Evolutionary conservation across 2,113 vertebrate species (phyloP).

Genomic region (Plecotus auritus): DNA sequence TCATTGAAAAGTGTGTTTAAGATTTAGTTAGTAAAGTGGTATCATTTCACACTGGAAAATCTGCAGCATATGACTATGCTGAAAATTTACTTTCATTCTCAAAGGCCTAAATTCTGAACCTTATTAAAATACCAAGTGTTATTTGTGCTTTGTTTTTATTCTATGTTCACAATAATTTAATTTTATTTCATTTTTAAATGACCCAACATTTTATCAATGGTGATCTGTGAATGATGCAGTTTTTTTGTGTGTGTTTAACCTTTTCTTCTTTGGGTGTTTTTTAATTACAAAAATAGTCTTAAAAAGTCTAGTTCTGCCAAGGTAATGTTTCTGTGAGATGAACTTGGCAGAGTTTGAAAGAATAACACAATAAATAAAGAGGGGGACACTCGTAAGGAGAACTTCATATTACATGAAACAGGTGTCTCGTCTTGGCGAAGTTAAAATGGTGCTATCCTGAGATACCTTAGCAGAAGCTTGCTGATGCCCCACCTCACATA

Average conservation of each 20-base stretch:
- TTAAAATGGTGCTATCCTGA: not conserved
- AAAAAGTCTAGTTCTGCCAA: not conserved
- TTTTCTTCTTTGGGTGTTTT: not conserved
- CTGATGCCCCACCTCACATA: too few species aligned
- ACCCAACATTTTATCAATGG: not conserved
- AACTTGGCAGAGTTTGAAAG: not conserved
- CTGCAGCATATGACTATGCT: not conserved
- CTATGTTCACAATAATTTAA: too few species aligned
- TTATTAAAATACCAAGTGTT: not conserved
- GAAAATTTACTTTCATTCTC: not conserved
- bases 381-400: not conserved
- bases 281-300: slow-evolving; percentile 6
- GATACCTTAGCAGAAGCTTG: not conserved
- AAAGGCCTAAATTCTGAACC: not conserved
- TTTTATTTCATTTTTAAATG: too few species aligned
- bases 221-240: not conserved
- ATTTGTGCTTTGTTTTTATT: not conserved
- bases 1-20: not conserved
- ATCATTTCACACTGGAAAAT: not conserved
- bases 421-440: too few species aligned
- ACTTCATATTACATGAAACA: not conserved
- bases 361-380: not conserved
- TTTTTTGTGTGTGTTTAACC: not conserved
- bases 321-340: not conserved
- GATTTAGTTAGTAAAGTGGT: not conserved